Evolutionary conservation across 2,888 invertebrate genomes (phyloP), one percentile per base, ranked within the genome.

Genomic region (Drosophila rellima): DNA sequence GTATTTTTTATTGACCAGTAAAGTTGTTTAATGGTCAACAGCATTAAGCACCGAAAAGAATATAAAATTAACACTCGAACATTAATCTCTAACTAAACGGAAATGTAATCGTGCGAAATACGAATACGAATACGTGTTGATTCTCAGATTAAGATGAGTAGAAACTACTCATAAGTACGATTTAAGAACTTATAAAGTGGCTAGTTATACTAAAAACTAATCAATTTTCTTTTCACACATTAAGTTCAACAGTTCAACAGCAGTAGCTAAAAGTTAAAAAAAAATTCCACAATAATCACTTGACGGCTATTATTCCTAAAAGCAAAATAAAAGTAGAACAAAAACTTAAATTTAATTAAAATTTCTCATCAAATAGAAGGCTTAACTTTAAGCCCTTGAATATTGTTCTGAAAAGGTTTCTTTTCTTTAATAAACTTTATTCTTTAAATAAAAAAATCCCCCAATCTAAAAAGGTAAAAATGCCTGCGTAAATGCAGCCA

Each of bases 1-100:
- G 54, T 54, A n/a, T 18, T 20, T 33, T 63, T 75, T 57, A 71
- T 61, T 67, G 55, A 11, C 29, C 33, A 74, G 37, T 68, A 47
- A 56, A 56, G 42, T 11, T 40, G 11, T 45, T 35, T 52, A 59
- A 54, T 66, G 40, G 18, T 54, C 17, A 13, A 31, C 5, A 33
- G 18, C 31, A 37, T 26, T 52, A 54, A 50, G 29, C 3, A 8
- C 10, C 20, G 8, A 23, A 51, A n/a, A 1, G 35, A 6, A 17
- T 29, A 40, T 48, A 55, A 42, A 55, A 33, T 55, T 23, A 51
- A 33, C 15, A 48, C 23, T 29, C n/a, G 11, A 23, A 20, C 50
- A 40, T 57, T 57, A 40, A 68, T 47, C 29, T 39, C 45, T 29
- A 23, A 26, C 47, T 42, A 15, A 31, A 57, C 13, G 66, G 23